phyloP scores from a whole-genome alignment of 2,113 vertebrate species.

The Penelope pileata region DNA sequence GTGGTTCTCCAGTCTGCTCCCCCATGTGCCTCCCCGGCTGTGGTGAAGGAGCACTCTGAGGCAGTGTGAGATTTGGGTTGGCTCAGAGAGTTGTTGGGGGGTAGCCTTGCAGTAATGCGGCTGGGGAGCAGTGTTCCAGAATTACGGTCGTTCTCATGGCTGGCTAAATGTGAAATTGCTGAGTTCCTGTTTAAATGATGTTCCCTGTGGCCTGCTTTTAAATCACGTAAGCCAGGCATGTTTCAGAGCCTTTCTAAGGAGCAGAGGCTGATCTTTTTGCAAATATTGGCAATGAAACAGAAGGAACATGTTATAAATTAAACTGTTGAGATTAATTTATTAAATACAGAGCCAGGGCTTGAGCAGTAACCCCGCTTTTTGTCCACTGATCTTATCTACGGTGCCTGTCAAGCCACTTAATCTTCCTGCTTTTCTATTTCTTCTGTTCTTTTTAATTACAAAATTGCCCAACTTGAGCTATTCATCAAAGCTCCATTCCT shows the following conservation, averaged over 20 bases:
- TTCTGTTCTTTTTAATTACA: constrained; percentile 26
- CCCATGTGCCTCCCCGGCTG: constrained; percentile 47
- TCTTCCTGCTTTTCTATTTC: neutral
- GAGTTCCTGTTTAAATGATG: neutral
- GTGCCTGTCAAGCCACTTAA: constrained; percentile 10
- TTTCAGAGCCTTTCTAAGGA: neutral
- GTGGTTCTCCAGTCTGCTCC: constrained; percentile 34
- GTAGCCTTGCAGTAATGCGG: neutral
- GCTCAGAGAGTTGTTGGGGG: neutral
- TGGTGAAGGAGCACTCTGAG: constrained; percentile 23
- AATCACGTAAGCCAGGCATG: neutral
- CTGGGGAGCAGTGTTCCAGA: neutral
- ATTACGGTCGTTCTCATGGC: neutral
- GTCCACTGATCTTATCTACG: constrained; percentile 35
- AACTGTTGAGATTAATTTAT: neutral
- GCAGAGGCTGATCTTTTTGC: neutral
- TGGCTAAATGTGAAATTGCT: neutral
- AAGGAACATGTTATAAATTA: neutral
- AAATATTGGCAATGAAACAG: neutral
- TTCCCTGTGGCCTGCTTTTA: neutral
- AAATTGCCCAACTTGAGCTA: neutral
- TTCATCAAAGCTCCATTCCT: neutral
- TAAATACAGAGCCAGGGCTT: neutral
- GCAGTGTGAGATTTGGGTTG: neutral
- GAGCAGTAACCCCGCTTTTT: constrained; percentile 29